Percentiles rank a stretch among this genome's conserved stretches.
phyloP scores from a whole-genome alignment of 2,888 invertebrate species.

The Tillus elongatus region DNA sequence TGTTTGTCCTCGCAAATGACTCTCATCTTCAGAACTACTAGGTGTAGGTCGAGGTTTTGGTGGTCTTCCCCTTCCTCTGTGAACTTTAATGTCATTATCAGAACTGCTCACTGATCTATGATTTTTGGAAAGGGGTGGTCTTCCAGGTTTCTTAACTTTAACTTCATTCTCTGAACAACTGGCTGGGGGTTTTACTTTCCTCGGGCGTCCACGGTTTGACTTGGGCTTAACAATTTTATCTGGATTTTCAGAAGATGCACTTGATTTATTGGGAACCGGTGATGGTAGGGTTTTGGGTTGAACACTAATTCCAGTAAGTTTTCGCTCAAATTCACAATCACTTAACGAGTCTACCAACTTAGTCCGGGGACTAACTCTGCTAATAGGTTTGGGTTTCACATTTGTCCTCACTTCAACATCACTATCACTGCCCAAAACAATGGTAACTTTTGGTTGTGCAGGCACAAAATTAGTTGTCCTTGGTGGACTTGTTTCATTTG shows the following conservation, averaged over 20 bases:
- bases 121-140: conserved; percentile 25
- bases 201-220: conserved; percentile 39
- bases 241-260: neutral
- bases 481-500: conserved; percentile 19
- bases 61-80: conserved; percentile 34
- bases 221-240: conserved; percentile 26
- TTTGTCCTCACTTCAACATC: conserved; percentile 28
- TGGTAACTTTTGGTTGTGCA: conserved; percentile 21
- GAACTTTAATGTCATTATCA: conserved; percentile 27
- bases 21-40: conserved; percentile 40
- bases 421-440: conserved; percentile 30
- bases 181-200: conserved; percentile 35
- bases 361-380: conserved; percentile 35
- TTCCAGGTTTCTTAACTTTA: conserved; percentile 27
- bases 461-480: conserved; percentile 11
- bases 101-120: conserved; percentile 30
- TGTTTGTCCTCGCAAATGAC: conserved; percentile 30
- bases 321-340: conserved; percentile 34
- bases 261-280: too few relatives aligned
- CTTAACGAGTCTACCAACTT: conserved; percentile 35
- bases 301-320: neutral
- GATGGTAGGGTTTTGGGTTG: conserved; percentile 8
- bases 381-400: conserved; percentile 32
- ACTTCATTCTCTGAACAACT: conserved; percentile 19
- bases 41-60: conserved; percentile 32